Evolutionary conservation across 2,888 invertebrate genomes (phyloP).

Genomic region (Acleris emargana): DNA sequence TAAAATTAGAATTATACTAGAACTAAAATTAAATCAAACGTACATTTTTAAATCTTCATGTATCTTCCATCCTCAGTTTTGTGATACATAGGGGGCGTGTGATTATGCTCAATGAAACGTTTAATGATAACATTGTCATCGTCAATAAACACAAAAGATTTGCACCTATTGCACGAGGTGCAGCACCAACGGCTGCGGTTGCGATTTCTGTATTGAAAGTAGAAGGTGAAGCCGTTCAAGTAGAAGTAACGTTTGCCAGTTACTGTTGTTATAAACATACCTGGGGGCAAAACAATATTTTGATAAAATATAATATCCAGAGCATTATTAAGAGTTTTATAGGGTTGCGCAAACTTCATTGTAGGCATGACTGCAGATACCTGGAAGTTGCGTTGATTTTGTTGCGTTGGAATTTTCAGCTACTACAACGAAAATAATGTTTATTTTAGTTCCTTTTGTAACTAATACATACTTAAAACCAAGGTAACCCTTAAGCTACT

Average conservation of each 20-base stretch:
- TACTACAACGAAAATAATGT: too few relatives aligned
- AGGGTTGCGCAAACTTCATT: too few relatives aligned
- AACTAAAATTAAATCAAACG: too few relatives aligned
- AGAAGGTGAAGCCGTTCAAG: not conserved
- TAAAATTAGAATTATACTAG: too few relatives aligned
- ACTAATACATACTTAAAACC: too few relatives aligned
- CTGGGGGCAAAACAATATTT: conserved; percentile 6
- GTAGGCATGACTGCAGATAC: too few relatives aligned
- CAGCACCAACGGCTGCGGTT: conserved; percentile 1
- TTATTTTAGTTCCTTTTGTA: too few relatives aligned
- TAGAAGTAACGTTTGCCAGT: not conserved
- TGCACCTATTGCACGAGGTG: not conserved
- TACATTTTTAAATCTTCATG: conserved; percentile 5
- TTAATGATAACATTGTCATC: not conserved
- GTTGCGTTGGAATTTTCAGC: too few relatives aligned
- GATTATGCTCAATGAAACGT: not conserved
- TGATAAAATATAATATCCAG: too few relatives aligned
- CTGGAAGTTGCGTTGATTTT: too few relatives aligned
- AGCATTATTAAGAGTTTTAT: too few relatives aligned
- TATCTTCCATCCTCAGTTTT: conserved; percentile 23
- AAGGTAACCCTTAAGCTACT: too few relatives aligned
- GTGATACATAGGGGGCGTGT: conserved; percentile 35
- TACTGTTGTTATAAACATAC: conserved; percentile 32
- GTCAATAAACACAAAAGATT: not conserved
- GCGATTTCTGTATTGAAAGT: not conserved